Evolutionary conservation across 2,797 vertebrate species (phyloP), one percentile per base, ranked within the genome.

Genomic region (Champsocephalus gunnari): DNA sequence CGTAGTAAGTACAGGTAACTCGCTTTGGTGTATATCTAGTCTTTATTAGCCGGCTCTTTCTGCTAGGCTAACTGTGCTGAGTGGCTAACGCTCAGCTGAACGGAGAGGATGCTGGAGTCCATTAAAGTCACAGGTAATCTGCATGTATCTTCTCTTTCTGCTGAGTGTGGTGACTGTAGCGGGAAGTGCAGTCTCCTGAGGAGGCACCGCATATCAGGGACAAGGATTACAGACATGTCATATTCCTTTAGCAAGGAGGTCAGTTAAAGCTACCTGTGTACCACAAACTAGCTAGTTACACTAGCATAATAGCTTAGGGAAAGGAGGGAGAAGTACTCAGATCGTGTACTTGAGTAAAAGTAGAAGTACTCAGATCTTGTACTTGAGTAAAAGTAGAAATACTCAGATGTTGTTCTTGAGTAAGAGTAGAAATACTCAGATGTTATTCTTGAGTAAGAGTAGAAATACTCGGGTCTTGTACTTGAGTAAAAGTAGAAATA

Each of bases 41-140:
- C 66, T 9, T 48, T 10, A 43, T 69, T 60, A 41, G 38, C 62
- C 41, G 57, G 70, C 60, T 80, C 38, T 45, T 70, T 62, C 11
- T 57, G 70, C 68, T 57, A 17, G 67, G 24, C 56, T 44, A 21
- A 68, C 49, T 65, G 57, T 43, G 70, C 49, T 51, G n/a, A 59
- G 7, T 16, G 8, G 32, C 14, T 11, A 61, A 34, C 49, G 21
- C 14, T 32, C 1, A 51, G 67, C 3, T 59, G 41, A 3, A 62
- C 38, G 13, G 5, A 49, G 4, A 86, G 68, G 70, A 94, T 94
- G 93, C 89, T 93, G 75, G 89, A 94, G 75, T 92, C 93, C 9
- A 93, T 93, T 67, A 80, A 93, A 72, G 92, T 94, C 1, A 94
- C 92, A 79, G 94, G 94, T 94, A 86, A 87, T 67, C 19, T 54